These are phyloP conservation scores for Pocillopora meandrina DNA, from an alignment of 92 coral and sea anemone genomes.

Conservation along the genomic window DNA sequence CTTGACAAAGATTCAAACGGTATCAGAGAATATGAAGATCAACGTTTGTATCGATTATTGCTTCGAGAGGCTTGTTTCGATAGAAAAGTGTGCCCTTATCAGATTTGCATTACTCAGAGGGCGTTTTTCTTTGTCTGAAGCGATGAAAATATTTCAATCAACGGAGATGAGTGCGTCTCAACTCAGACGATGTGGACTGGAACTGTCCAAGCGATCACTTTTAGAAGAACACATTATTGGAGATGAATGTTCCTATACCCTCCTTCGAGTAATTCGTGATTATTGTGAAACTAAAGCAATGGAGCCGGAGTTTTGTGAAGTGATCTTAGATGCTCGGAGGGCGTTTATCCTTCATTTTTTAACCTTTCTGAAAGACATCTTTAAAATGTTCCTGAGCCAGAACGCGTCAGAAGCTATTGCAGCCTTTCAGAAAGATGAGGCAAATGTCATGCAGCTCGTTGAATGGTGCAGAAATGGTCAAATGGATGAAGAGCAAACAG, in stretches of 20 bases:
- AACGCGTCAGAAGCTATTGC: conserved; percentile 37
- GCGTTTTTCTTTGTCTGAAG: not conserved
- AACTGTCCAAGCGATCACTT: no score
- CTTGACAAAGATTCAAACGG: not conserved
- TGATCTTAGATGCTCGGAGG: conserved; percentile 29
- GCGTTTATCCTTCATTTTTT: conserved; percentile 34
- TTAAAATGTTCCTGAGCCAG: conserved; percentile 38
- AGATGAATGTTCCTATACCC: not conserved
- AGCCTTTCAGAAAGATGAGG: conserved; percentile 40
- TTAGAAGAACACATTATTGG: no score
- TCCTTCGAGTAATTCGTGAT: conserved; percentile 18
- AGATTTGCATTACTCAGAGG: not conserved
- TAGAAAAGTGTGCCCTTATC: not conserved
- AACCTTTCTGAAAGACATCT: conserved; percentile 32
- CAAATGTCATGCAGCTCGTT: conserved; percentile 37
- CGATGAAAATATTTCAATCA: not conserved
- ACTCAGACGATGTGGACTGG: not conserved
- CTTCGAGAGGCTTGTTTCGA: conserved; percentile 7
- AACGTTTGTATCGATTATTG: not conserved
- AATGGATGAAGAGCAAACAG: conserved; percentile 16
- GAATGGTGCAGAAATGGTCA: conserved; percentile 24
- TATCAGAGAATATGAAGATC: not conserved
- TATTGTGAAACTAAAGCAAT: conserved; percentile 41
- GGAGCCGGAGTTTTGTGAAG: conserved; percentile 1
- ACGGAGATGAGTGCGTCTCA: conserved; percentile 9